Conservation (phyloP, 2,113 vertebrate species). For the Amphiprion percula region DNA sequence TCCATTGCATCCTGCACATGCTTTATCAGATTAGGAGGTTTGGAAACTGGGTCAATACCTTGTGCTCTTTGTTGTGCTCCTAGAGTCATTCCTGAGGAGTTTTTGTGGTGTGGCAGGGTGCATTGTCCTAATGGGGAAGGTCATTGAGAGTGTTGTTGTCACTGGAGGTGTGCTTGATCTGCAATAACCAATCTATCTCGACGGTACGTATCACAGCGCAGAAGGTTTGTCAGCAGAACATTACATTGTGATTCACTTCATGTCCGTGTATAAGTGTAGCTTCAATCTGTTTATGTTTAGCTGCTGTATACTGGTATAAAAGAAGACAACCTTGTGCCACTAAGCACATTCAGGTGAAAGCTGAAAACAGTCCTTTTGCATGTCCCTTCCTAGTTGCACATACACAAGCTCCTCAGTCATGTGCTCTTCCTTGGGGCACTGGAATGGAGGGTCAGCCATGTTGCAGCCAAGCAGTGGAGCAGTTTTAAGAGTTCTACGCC, state of each 20-base stretch:
- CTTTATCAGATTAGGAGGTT: too few species aligned
- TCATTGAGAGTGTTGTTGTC: too few species aligned
- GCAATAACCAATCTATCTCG: too few species aligned
- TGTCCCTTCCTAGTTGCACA: not conserved
- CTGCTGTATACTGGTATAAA: not conserved
- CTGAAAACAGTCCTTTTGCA: not conserved
- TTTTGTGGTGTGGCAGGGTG: too few species aligned
- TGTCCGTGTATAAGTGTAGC: not conserved
- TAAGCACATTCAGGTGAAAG: not conserved
- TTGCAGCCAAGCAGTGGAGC: slow-evolving; percentile 22
- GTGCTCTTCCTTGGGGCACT: not conserved
- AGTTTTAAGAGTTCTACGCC: slow-evolving; percentile 33
- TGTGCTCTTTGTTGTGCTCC: too few species aligned
- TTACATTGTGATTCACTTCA: not conserved
- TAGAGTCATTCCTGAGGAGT: too few species aligned
- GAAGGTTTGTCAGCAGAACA: too few species aligned
- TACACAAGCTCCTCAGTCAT: not conserved
- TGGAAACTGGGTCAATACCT: too few species aligned
- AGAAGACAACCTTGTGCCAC: not conserved
- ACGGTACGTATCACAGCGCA: too few species aligned
- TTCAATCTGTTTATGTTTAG: not conserved
- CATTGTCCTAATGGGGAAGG: too few species aligned
- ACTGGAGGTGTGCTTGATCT: too few species aligned
- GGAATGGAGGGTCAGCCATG: slow-evolving; percentile 1
- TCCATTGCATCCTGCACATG: too few species aligned